Evolutionary conservation across 2,888 invertebrate genomes (phyloP).

Genomic region (Gordius sp.): DNA sequence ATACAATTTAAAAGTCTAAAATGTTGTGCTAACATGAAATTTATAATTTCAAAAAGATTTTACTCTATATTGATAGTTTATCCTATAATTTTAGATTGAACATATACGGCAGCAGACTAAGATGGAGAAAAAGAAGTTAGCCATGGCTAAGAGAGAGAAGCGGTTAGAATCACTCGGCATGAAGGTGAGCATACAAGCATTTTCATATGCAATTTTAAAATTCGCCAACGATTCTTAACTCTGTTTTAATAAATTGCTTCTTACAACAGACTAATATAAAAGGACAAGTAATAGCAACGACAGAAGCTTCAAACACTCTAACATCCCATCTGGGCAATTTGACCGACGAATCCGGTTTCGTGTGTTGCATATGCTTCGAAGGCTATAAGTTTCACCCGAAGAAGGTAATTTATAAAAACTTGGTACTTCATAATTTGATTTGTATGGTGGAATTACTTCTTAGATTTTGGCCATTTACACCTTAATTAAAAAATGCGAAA

Average conservation of each 20-base stretch:
- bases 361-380: slow-evolving; percentile 87
- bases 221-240: slow-evolving; percentile 8
- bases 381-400: slow-evolving; percentile 54
- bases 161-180: slow-evolving; percentile 69
- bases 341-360: slow-evolving; percentile 73
- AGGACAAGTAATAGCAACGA: slow-evolving; percentile 59
- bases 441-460: not conserved
- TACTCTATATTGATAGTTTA: slow-evolving; percentile 9
- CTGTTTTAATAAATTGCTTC: not conserved
- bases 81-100: slow-evolving; percentile 40
- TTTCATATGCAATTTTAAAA: slow-evolving; percentile 16
- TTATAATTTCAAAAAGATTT: too few relatives aligned
- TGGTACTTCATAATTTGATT: not conserved
- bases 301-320: slow-evolving; percentile 55
- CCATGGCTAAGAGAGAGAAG: slow-evolving; percentile 88
- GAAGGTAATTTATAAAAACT: slow-evolving; percentile 25
- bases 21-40: too few relatives aligned
- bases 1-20: too few relatives aligned
- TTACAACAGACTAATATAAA: slow-evolving; percentile 61
- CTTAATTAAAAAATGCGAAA: slow-evolving; percentile 70
- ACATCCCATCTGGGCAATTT: slow-evolving; percentile 36
- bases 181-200: slow-evolving; percentile 26
- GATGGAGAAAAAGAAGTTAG: slow-evolving; percentile 78
- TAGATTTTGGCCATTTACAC: slow-evolving; percentile 86
- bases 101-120: slow-evolving; percentile 72